A percentile compares a stretch with the other conserved stretches of the same genome.
Evolutionary conservation across 2,113 vertebrate genomes (phyloP).

Genomic region (Emydocephalus ijimae): DNA sequence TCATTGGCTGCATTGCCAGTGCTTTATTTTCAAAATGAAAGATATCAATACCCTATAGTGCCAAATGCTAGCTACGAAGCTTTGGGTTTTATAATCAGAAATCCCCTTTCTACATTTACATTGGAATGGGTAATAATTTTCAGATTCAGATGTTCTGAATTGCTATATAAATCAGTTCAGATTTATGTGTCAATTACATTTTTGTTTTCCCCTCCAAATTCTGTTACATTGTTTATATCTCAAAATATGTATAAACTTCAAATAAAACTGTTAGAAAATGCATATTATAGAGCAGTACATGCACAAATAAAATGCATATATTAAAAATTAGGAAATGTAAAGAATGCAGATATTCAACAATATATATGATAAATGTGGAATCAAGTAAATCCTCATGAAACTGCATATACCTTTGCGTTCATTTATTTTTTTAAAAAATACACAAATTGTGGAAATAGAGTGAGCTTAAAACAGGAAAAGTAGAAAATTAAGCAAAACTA

Average conservation of each 20-base stretch:
- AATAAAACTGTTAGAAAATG: not conserved
- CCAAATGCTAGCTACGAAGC: not conserved
- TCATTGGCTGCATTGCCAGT: not conserved
- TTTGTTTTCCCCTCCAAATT: not conserved
- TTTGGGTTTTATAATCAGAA: not conserved
- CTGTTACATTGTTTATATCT: not conserved
- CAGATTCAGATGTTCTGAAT: not conserved
- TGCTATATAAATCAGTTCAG: not conserved
- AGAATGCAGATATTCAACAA: not conserved
- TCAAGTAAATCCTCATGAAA: not conserved
- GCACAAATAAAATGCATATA: not conserved
- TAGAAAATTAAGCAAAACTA: not conserved
- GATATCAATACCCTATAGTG: not conserved
- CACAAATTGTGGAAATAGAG: not conserved
- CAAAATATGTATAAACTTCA: not conserved
- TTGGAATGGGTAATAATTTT: not conserved
- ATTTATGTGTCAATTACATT: not conserved
- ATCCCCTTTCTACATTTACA: not conserved
- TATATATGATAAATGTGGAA: not conserved
- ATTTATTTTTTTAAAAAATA: not conserved
- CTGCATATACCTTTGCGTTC: not conserved
- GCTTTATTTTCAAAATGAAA: constrained; percentile 5
- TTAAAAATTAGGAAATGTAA: not conserved
- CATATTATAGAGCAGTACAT: not conserved
- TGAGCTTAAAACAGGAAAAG: not conserved